Percentiles rank a stretch among this genome's conserved stretches.
These are phyloP conservation scores for Kryptolebias marmoratus DNA, from an alignment of 2,113 vertebrate species.

Conservation along the genomic window DNA sequence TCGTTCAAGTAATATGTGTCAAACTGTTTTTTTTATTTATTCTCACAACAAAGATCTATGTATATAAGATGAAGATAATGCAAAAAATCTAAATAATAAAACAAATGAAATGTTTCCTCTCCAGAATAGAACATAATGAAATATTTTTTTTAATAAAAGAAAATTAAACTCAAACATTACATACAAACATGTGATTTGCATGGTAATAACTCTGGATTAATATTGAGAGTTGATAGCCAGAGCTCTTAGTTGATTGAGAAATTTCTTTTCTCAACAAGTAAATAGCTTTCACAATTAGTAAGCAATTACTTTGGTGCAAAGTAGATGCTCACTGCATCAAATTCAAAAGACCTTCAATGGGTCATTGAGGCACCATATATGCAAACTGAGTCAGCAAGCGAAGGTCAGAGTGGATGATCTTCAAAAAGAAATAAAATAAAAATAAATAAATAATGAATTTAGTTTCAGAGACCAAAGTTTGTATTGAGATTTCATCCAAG, in stretches of 20 bases:
- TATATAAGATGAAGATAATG: no score
- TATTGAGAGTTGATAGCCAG: neutral
- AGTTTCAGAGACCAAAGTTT: neutral
- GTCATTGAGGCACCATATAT: neutral
- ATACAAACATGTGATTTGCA: neutral
- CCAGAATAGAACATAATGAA: neutral
- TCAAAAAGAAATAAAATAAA: neutral
- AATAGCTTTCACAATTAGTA: neutral
- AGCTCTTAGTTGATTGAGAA: neutral
- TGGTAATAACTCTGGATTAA: neutral
- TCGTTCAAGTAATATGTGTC: neutral
- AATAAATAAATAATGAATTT: neutral
- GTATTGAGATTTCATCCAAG: neutral
- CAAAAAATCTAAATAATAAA: no score
- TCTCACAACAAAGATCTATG: neutral
- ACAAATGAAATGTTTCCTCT: no score
- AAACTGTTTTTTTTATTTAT: neutral
- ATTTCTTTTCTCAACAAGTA: neutral
- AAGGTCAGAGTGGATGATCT: no score
- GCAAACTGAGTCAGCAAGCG: neutral
- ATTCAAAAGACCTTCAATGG: neutral
- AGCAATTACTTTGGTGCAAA: neutral
- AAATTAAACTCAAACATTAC: neutral
- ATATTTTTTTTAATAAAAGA: neutral
- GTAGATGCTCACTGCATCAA: neutral